Evolutionary conservation across 2,113 vertebrate species (phyloP).

Genomic region (Phasianus colchicus): DNA sequence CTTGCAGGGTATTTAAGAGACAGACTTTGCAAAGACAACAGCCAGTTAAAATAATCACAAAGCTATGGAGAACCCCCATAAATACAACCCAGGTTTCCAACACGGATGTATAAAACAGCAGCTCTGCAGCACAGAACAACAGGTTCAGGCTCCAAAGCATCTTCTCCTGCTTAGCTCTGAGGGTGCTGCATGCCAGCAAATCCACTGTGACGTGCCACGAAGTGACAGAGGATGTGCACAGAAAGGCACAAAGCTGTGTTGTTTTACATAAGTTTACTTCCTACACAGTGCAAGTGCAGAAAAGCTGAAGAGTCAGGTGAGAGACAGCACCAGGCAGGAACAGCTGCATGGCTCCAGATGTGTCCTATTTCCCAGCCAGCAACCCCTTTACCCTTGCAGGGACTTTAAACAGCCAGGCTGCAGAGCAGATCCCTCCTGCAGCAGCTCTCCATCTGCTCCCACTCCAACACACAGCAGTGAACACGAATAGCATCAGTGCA

Average conservation of each 20-base stretch:
- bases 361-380: not conserved
- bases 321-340: not conserved
- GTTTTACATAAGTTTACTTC: not conserved
- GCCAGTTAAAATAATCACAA: not conserved
- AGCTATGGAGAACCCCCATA: not conserved
- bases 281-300: not conserved
- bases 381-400: not conserved
- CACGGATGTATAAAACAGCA: fast-evolving
- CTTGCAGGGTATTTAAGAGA: not conserved
- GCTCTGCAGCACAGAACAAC: not conserved
- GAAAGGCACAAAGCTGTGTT: not conserved
- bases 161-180: not conserved
- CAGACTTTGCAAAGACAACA: not conserved
- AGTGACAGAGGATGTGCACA: not conserved
- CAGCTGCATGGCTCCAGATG: not conserved
- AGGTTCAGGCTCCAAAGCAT: not conserved
- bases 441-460: not conserved
- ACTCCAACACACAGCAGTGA: not conserved
- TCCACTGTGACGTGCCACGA: fast-evolving
- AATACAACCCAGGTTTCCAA: not conserved
- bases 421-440: not conserved
- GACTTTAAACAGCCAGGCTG: not conserved
- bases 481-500: fast-evolving
- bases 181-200: not conserved
- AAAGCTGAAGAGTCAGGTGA: not conserved